phyloP scores from a whole-genome alignment of 2,888 invertebrate genomes.

The Tenthredo scrophulariae region DNA sequence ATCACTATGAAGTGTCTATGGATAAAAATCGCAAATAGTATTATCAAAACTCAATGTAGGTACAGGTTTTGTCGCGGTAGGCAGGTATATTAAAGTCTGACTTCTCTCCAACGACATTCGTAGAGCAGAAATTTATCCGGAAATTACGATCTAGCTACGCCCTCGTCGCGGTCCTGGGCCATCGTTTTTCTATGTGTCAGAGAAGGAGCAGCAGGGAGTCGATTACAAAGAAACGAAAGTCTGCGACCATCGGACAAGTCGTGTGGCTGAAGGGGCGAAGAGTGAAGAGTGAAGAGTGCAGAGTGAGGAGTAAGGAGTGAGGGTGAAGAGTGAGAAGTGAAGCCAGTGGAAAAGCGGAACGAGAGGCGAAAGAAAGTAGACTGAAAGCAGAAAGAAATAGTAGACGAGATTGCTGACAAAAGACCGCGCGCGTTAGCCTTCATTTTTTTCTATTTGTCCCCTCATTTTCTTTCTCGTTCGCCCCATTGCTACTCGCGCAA shows the following conservation, averaged over 20 bases:
- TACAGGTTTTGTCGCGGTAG: background rate
- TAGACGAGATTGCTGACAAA: conserved; percentile 51
- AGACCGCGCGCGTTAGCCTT: conserved; percentile 38
- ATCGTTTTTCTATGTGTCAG: conserved; percentile 16
- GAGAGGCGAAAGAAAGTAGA: conserved; percentile 34
- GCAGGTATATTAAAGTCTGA: background rate
- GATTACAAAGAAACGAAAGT: conserved; percentile 42
- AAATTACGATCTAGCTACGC: conserved; percentile 6
- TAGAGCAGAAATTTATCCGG: conserved; percentile 14
- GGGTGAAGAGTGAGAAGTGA: conserved; percentile 9
- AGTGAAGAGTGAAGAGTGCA: background rate
- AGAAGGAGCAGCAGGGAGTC: conserved; percentile 23
- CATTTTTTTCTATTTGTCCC: conserved; percentile 41
- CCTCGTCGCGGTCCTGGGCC: background rate
- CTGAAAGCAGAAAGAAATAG: conserved; percentile 42
- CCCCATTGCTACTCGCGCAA: conserved; percentile 18
- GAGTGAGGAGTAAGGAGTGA: background rate
- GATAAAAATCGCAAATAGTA: conserved; percentile 1
- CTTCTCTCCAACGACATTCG: background rate
- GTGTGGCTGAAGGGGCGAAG: background rate
- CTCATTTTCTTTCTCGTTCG: conserved; percentile 48
- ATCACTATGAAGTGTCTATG: background rate
- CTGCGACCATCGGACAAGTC: conserved; percentile 16
- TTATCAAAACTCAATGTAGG: background rate
- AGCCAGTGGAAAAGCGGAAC: conserved; percentile 22